A percentile compares a stretch with the other conserved stretches of the same genome.
These are phyloP conservation scores for Gymnocypris eckloni DNA, from an alignment of 2,797 vertebrate species.

Conservation along the genomic window DNA sequence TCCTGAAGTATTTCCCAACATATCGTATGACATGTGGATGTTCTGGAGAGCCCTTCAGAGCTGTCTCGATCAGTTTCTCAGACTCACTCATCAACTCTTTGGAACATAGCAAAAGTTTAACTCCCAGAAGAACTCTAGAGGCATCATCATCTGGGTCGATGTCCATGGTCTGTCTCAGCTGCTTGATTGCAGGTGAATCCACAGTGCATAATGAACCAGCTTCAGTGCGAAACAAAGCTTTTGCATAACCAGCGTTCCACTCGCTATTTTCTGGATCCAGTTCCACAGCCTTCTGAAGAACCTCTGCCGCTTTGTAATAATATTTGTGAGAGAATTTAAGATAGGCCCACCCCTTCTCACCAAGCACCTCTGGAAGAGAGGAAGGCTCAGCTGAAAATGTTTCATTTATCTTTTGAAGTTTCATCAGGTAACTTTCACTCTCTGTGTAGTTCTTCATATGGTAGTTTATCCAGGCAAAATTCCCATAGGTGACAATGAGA, in stretches of 20 bases:
- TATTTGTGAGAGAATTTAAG: conserved; percentile 73
- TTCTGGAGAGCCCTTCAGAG: conserved; percentile 68
- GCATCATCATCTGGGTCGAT: conserved; percentile 70
- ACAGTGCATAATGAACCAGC: accelerated
- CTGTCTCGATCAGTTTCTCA: conserved; percentile 70
- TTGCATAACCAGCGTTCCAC: conserved; percentile 77
- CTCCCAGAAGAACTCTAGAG: conserved; percentile 71
- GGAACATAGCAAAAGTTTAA: conserved; percentile 70
- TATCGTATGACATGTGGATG: conserved; percentile 74
- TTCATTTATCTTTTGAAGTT: conserved; percentile 67
- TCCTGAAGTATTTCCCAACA: conserved; percentile 79
- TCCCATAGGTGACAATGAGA: conserved; percentile 79
- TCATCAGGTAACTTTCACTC: conserved; percentile 70
- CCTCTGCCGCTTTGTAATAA: conserved; percentile 71
- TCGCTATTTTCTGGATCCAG: conserved; percentile 73
- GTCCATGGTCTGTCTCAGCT: conserved; percentile 69
- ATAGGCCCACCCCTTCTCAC: conserved; percentile 79
- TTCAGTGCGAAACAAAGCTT: conserved; percentile 68
- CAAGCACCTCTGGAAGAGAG: conserved; percentile 65
- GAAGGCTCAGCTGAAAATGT: conserved; percentile 37
- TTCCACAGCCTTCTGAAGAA: conserved; percentile 77
- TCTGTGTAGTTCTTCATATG: conserved; percentile 67
- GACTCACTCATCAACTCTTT: conserved; percentile 59
- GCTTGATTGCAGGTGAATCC: conserved; percentile 48
- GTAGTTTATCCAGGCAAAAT: conserved; percentile 81